Evolutionary conservation across 2,113 vertebrate genomes (phyloP), one percentile per base, ranked within the genome.

Genomic region (Chloropsis cyanopogon): DNA sequence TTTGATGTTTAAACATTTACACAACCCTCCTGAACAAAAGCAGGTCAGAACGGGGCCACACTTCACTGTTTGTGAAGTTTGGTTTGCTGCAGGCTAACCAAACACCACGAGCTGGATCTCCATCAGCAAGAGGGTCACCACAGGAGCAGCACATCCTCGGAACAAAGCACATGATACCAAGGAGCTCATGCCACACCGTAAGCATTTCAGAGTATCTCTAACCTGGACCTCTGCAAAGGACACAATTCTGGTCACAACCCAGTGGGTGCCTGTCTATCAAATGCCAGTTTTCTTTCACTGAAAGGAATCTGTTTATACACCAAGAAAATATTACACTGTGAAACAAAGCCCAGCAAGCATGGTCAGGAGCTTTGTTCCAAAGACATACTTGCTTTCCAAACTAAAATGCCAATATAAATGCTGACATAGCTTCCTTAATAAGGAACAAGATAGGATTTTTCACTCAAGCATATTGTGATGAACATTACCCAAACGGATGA

Each of bases 91-190:
- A 72, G 37, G 56, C 49, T 52, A 82, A 82, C 44, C 82, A 90
- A 92, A 87, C 33, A 59, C 31, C 64, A 18, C 0, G 1, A 70
- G 65, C 60, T 81, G 28, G 8, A 89, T 35, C 68, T 54, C 23
- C 4, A 11, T 8, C 35, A 64, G 69, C 56, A 70, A 49, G 60
- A 0, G 0, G 47, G n/a, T 49, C 28, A 53, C 35, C 1, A 4
- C 39, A 47, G 29, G 15, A 90, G 49, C 52, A 64, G 41, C 44
- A 69, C 50, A 72, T 25, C 66, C 24, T 28, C 1, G 16, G 53
- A 79, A 54, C 50, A 78, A 81, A 66, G 64, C 18, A 11, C 23
- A 8, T 13, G 33, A 47, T 35, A 59, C 11, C 21, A 39, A 59
- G 35, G 23, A 86, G 52, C 9, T 66, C 52, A 41, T 41, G 73